Evolutionary conservation across 2,113 vertebrate species (phyloP).

Genomic region (human (Homo sapiens)): GRCh38 chr2:126802001-126802500

Average conservation of each 20-base stretch:
- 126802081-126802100: fast-evolving
- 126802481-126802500: neutral
- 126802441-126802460: fast-evolving
- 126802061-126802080: neutral
- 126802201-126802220: neutral
- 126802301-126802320: fast-evolving
- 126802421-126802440: neutral
- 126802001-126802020: neutral
- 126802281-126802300: neutral
- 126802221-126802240: neutral
- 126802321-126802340: neutral
- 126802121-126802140: neutral
- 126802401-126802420: neutral
- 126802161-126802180: neutral
- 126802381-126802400: neutral
- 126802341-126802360: neutral
- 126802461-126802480: too few species aligned
- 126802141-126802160: neutral
- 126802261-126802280: neutral
- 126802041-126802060: neutral
- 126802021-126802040: neutral
- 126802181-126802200: neutral
- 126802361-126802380: neutral
- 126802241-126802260: neutral
- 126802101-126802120: neutral